These are phyloP conservation scores for Holothuria glaberrima DNA, from an alignment of 35 echinoderm and acorn worm genomes.

Conservation along the genomic window DNA sequence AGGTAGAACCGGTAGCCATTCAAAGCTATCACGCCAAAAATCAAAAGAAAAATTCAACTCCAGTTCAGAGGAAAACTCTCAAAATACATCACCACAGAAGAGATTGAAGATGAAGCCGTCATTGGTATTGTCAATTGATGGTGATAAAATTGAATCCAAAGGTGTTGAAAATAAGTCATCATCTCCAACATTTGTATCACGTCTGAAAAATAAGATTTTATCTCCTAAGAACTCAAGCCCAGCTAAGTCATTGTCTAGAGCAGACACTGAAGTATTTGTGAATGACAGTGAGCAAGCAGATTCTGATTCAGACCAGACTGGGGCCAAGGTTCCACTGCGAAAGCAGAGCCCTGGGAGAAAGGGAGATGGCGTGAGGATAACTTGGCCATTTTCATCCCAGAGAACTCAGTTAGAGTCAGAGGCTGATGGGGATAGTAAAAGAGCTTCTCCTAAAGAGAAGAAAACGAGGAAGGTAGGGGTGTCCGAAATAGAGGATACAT, in stretches of 20 bases:
- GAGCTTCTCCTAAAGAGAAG: no score
- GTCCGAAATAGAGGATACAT: no score
- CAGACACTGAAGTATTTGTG: background rate
- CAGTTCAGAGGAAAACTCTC: constrained; percentile 25
- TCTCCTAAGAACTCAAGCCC: constrained; percentile 36
- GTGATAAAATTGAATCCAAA: constrained; percentile 4
- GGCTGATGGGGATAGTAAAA: background rate
- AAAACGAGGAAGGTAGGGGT: no score
- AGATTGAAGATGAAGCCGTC: constrained; percentile 19
- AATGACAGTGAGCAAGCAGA: no score
- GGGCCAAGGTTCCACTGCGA: no score
- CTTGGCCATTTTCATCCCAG: no score
- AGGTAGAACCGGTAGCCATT: constrained; percentile 6
- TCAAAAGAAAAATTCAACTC: constrained; percentile 31
- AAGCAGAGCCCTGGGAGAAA: background rate
- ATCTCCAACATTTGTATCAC: constrained; percentile 24
- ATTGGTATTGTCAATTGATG: constrained; percentile 25
- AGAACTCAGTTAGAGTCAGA: background rate
- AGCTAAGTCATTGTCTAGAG: background rate
- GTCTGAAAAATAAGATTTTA: constrained; percentile 41
- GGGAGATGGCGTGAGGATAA: background rate
- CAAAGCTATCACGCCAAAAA: constrained; percentile 17
- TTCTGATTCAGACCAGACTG: no score
- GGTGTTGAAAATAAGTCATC: background rate
- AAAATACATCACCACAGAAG: constrained; percentile 17